phyloP scores from a whole-genome alignment of 2,113 vertebrate genomes.

The Rattus norvegicus region DNA sequence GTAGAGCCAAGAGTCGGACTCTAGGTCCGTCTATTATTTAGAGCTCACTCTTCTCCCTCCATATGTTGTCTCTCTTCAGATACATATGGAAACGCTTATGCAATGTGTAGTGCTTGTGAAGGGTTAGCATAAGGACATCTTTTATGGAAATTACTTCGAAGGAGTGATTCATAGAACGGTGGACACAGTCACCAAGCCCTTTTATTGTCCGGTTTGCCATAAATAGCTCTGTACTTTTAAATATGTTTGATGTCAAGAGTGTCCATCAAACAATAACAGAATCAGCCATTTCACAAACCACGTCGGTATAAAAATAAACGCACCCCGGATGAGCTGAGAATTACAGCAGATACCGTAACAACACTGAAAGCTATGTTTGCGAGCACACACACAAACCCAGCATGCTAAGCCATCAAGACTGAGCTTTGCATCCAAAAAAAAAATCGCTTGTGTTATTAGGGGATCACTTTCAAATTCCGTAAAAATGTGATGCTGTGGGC shows the following conservation, averaged over 20 bases:
- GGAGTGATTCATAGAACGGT: constrained; percentile 14
- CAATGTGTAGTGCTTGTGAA: not conserved
- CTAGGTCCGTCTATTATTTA: not conserved
- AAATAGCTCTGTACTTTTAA: constrained; percentile 65
- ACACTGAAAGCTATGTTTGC: constrained; percentile 28
- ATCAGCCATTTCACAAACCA: constrained; percentile 39
- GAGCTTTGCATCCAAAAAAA: constrained; percentile 60
- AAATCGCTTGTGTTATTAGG: constrained; percentile 57
- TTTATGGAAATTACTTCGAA: constrained; percentile 52
- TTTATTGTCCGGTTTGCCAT: constrained; percentile 27
- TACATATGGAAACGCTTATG: constrained; percentile 19
- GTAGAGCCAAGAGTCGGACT: not conserved
- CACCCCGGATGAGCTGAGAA: not conserved
- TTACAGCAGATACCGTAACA: constrained; percentile 5
- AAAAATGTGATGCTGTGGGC: constrained; percentile 54
- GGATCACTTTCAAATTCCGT: constrained; percentile 60
- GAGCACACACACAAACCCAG: not conserved
- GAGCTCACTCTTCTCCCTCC: not conserved
- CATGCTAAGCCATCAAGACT: constrained; percentile 35
- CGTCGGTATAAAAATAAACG: constrained; percentile 21
- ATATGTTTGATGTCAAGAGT: constrained; percentile 31
- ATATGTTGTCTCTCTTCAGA: constrained; percentile 35
- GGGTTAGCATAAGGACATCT: constrained; percentile 36
- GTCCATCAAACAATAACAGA: constrained; percentile 27
- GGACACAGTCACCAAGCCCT: not conserved